Evolutionary conservation across 2,888 invertebrate genomes (phyloP).

Genomic region (Hedya salicella): DNA sequence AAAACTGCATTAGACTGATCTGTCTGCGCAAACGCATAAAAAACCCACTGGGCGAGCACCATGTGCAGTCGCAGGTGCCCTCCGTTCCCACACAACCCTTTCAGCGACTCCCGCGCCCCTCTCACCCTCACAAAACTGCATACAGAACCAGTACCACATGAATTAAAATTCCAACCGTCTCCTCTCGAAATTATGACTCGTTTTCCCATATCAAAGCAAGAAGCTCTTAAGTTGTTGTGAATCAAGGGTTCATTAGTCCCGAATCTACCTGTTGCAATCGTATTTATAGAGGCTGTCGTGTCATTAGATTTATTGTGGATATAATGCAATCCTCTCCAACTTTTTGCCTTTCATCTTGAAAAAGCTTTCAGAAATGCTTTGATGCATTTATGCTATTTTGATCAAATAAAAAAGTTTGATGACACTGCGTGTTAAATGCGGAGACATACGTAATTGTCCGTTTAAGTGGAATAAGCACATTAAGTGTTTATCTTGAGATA

Average conservation of each 20-base stretch:
- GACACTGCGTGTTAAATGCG: slow-evolving; percentile 10
- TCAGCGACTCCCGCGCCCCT: slow-evolving; percentile 72
- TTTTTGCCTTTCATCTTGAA: slow-evolving; percentile 72
- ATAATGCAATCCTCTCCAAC: slow-evolving; percentile 79
- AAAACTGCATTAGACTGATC: slow-evolving; percentile 81
- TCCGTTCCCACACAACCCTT: slow-evolving; percentile 86
- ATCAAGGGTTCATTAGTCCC: slow-evolving; percentile 69
- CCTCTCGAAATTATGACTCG: slow-evolving; percentile 29
- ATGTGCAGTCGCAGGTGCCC: slow-evolving; percentile 85
- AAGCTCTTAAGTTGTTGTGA: slow-evolving; percentile 53
- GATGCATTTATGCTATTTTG: slow-evolving; percentile 38
- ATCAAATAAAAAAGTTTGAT: slow-evolving; percentile 30
- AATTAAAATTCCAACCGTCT: slow-evolving; percentile 51
- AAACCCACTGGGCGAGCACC: slow-evolving; percentile 77
- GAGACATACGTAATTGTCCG: slow-evolving; percentile 26
- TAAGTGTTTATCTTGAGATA: slow-evolving; percentile 31
- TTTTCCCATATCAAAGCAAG: slow-evolving; percentile 44
- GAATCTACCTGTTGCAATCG: slow-evolving; percentile 83
- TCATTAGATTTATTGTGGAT: slow-evolving; percentile 85
- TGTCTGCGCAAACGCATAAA: slow-evolving; percentile 79
- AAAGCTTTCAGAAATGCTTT: slow-evolving; percentile 46
- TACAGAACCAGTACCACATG: slow-evolving; percentile 60
- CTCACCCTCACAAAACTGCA: slow-evolving; percentile 61
- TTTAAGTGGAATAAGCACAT: slow-evolving; percentile 33
- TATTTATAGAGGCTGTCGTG: slow-evolving; percentile 82